Evolutionary conservation across 2,113 vertebrate species (phyloP), one percentile per base, ranked within the genome.

Genomic region (Salminus brasiliensis): DNA sequence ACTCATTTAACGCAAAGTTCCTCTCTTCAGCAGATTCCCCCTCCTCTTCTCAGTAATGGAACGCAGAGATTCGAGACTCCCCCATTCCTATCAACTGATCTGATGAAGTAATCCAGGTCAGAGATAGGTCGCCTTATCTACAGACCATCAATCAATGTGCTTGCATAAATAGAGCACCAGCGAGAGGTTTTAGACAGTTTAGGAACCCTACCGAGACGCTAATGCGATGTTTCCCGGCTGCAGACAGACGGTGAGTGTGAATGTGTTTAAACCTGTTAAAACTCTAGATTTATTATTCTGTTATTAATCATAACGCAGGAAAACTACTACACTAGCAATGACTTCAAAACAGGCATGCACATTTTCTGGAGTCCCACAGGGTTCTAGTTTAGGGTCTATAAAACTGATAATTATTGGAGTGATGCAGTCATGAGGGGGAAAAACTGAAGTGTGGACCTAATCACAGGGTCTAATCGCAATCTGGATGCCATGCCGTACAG

Each of bases 221-320:
- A 18, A 36, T 65, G 89, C 80, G 85, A 79, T 65, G 84, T 55
- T 72, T 52, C 70, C n/a, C 45, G 53, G 1, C 72, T 2, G 13
- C 59, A 30, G 25, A 25, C 72, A 76, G 62, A 74, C 84, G 89
- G 91, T 92, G 82, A 90, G 84, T 57, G 12, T 9, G n/a, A n/a
- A n/a, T n/a, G n/a, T n/a, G n/a, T n/a, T n/a, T n/a, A n/a, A n/a
- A n/a, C n/a, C n/a, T n/a, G n/a, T 39, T 47, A 72, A 4, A 41
- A 41, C 39, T 41, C n/a, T n/a, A n/a, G n/a, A n/a, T n/a, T n/a
- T n/a, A n/a, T n/a, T n/a, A n/a, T n/a, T n/a, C n/a, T n/a, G n/a
- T n/a, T n/a, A n/a, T n/a, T n/a, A n/a, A n/a, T n/a, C n/a, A n/a
- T n/a, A n/a, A n/a, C n/a, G n/a, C n/a, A n/a, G n/a, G n/a, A n/a